Conservation (phyloP, 2,797 vertebrate species). For the Eulemur albifrons region DNA sequence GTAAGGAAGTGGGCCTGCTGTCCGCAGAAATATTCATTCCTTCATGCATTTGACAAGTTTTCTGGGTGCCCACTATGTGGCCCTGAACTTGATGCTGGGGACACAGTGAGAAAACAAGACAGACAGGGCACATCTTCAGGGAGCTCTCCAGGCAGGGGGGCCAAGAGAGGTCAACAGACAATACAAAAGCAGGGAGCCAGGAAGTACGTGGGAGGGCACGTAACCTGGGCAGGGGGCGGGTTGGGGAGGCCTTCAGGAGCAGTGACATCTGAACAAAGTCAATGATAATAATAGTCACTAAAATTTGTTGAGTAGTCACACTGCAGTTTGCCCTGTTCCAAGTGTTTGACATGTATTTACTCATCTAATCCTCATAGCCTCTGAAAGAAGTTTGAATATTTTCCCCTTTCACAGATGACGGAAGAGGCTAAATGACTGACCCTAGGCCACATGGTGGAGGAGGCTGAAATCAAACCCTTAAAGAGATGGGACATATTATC, state of each 20-base stretch:
- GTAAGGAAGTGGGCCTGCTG: background rate
- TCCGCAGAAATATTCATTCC: background rate
- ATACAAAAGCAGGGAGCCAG: no score
- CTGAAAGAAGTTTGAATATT: background rate
- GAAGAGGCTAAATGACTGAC: background rate
- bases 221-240: rapidly evolving
- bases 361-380: background rate
- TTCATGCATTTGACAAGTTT: background rate
- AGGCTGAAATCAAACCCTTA: background rate
- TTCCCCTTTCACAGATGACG: background rate
- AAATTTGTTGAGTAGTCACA: background rate
- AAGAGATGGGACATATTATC: background rate
- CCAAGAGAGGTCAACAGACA: background rate
- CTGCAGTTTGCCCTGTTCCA: background rate
- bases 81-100: background rate
- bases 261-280: background rate
- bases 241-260: background rate
- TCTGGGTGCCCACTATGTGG: background rate
- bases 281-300: background rate
- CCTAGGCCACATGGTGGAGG: background rate
- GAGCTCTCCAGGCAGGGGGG: background rate
- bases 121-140: rapidly evolving
- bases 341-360: background rate
- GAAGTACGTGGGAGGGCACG: rapidly evolving
- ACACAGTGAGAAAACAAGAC: background rate